Percentiles rank a stretch among this genome's conserved stretches.
phyloP scores from a whole-genome alignment of 2,113 vertebrate genomes.

The Zingel zingel region DNA sequence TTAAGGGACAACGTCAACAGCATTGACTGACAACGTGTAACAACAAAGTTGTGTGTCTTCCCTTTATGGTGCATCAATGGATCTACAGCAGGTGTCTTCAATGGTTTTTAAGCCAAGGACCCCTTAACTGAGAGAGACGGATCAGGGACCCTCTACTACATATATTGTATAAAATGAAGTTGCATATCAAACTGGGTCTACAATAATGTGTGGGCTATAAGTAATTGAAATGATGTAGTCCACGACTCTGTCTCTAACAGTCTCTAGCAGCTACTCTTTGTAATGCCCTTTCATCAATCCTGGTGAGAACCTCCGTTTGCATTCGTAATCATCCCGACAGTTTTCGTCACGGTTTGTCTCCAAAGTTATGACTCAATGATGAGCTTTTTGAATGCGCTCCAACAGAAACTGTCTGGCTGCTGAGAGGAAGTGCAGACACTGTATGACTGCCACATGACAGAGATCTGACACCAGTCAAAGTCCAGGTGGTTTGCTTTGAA shows the following conservation, averaged over 20 bases:
- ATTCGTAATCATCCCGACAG: slow-evolving; percentile 27
- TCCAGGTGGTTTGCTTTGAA: slow-evolving; percentile 41
- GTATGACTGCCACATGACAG: slow-evolving; percentile 42
- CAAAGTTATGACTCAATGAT: slow-evolving; percentile 54
- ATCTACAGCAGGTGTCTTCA: too few relatives aligned
- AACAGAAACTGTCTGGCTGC: slow-evolving; percentile 55
- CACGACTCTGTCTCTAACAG: neutral
- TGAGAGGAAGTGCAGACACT: slow-evolving; percentile 8
- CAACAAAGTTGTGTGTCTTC: too few relatives aligned
- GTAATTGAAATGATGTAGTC: too few relatives aligned
- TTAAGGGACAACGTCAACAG: too few relatives aligned
- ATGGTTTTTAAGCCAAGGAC: too few relatives aligned
- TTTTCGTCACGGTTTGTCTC: slow-evolving; percentile 49
- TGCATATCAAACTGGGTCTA: too few relatives aligned
- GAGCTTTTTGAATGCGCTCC: slow-evolving; percentile 36
- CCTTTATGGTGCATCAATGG: too few relatives aligned
- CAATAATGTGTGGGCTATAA: too few relatives aligned
- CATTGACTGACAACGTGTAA: too few relatives aligned
- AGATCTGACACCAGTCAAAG: slow-evolving; percentile 16
- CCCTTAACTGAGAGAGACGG: too few relatives aligned
- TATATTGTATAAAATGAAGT: too few relatives aligned
- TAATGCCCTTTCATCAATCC: neutral
- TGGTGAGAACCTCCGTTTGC: neutral
- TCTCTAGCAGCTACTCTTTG: slow-evolving; percentile 1
- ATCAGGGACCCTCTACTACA: too few relatives aligned